Conservation (phyloP, 2,888 invertebrate genomes). For the Lasioglossum calceatum region DNA sequence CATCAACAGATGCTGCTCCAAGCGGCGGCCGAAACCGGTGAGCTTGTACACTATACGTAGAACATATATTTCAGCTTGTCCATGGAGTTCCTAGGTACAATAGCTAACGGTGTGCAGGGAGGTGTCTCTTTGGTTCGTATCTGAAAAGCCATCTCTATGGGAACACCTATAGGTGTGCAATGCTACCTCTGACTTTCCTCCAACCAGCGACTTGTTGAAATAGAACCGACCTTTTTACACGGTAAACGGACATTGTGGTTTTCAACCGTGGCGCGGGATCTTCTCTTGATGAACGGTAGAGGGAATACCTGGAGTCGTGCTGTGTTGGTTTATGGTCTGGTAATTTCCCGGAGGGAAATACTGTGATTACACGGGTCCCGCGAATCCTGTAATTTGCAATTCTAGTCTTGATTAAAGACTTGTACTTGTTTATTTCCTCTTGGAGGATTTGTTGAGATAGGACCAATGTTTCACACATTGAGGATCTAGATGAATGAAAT, state of each 20-base stretch:
- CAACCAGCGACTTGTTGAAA: not conserved
- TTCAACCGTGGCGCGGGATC: not conserved
- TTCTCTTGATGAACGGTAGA: not conserved
- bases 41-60: constrained; percentile 78
- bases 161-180: not conserved
- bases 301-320: not conserved
- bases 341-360: not conserved
- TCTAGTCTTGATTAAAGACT: not conserved
- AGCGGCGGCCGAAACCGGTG: constrained; percentile 81
- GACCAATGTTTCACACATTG: not conserved
- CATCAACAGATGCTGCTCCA: constrained; percentile 84
- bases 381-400: not conserved
- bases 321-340: not conserved
- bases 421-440: not conserved
- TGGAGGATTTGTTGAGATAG: not conserved
- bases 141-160: not conserved
- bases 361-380: not conserved
- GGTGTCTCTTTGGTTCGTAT: not conserved
- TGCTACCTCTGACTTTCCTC: not conserved
- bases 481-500: not conserved
- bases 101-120: no score
- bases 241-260: not conserved
- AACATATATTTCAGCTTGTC: constrained; percentile 45
- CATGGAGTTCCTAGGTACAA: not conserved
- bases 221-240: not conserved